phyloP scores from a whole-genome alignment of 2,888 invertebrate species.

The Drosophila prostipennis region DNA sequence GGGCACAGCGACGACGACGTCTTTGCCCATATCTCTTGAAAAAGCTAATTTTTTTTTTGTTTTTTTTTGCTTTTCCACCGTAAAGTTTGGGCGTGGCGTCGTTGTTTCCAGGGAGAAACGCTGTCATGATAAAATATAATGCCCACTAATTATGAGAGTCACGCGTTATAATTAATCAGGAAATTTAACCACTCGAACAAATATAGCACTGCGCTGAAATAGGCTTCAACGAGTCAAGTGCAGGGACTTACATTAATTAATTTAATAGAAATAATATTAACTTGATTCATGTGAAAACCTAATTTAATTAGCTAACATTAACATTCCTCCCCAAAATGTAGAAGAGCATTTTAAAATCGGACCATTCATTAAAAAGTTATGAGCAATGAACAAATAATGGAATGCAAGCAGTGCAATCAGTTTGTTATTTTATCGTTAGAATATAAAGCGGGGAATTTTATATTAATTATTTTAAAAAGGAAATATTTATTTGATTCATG shows the following conservation, averaged over 20 bases:
- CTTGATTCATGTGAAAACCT: too few species aligned
- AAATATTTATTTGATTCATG: too few species aligned
- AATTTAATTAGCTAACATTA: too few species aligned
- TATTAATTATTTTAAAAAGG: too few species aligned
- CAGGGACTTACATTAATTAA: conserved; percentile 1
- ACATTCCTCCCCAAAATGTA: too few species aligned
- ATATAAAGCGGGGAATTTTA: too few species aligned
- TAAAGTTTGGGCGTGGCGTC: conserved; percentile 34
- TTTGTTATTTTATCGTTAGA: too few species aligned
- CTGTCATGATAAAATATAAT: conserved; percentile 32
- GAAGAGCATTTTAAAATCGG: too few species aligned
- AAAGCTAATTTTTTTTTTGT: conserved; percentile 32
- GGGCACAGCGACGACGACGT: conserved; percentile 14
- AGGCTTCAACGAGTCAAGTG: conserved; percentile 12
- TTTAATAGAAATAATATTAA: neutral
- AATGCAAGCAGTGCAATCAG: too few species aligned
- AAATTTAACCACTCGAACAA: conserved; percentile 72
- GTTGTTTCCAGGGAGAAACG: neutral
- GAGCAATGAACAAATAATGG: too few species aligned
- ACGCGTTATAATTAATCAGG: conserved; percentile 75
- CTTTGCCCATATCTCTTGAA: conserved; percentile 20
- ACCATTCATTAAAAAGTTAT: too few species aligned
- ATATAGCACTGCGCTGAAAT: conserved; percentile 38
- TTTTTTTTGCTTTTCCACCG: conserved; percentile 7
- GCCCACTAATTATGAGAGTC: conserved; percentile 68